A percentile compares a stretch with the other conserved stretches of the same genome.
Evolutionary conservation across 2,888 invertebrate species (phyloP).

Genomic region (Eueremaeus valkanovi): DNA sequence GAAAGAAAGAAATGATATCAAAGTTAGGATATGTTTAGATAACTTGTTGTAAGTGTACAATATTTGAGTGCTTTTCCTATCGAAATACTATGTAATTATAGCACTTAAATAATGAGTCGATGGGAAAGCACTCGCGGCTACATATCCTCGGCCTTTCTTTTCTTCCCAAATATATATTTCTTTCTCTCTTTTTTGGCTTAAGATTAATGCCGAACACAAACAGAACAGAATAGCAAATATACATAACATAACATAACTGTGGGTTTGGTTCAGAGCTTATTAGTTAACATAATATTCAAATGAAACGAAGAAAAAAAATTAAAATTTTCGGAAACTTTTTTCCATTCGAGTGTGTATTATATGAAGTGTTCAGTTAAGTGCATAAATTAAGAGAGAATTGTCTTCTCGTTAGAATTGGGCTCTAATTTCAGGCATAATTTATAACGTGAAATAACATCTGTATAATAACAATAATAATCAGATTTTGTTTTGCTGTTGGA

Average conservation of each 20-base stretch:
- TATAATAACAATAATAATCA: conserved; percentile 15
- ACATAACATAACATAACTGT: too few species aligned
- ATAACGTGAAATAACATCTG: conserved; percentile 2
- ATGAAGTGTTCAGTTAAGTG: neutral
- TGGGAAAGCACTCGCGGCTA: conserved; percentile 1
- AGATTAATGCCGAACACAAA: neutral
- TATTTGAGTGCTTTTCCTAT: neutral
- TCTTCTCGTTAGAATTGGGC: neutral
- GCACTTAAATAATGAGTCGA: conserved; percentile 5
- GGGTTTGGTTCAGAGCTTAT: neutral
- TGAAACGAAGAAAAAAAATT: too few species aligned
- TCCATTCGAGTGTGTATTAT: too few species aligned
- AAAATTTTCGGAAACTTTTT: neutral
- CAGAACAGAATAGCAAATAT: neutral
- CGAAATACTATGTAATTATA: neutral
- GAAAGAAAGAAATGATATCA: neutral
- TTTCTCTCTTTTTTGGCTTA: neutral
- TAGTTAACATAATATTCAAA: conserved; percentile 2
- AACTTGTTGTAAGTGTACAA: neutral
- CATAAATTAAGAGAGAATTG: neutral
- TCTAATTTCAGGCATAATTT: neutral
- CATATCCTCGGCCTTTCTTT: conserved; percentile 9
- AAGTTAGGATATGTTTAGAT: neutral
- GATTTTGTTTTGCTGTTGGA: neutral
- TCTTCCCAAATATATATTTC: conserved; percentile 8